These are phyloP conservation scores for Semotilus atromaculatus DNA, from an alignment of 2,797 vertebrate genomes.

Conservation along the genomic window DNA sequence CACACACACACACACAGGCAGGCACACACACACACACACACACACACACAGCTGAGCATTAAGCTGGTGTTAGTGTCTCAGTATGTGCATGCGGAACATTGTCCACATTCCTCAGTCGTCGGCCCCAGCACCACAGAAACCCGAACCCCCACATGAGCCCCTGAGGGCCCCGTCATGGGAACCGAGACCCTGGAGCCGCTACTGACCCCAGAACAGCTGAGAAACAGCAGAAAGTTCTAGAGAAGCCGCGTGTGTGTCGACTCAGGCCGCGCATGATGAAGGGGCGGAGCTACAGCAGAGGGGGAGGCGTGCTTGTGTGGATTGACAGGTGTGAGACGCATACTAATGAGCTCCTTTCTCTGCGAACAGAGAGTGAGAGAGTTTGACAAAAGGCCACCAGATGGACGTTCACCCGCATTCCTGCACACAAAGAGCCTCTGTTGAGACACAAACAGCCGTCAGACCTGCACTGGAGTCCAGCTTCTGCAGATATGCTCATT, in stretches of 20 bases:
- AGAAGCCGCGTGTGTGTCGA: too few relatives aligned
- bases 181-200: constrained; percentile 66
- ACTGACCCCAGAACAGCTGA: constrained; percentile 64
- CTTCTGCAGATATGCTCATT: background rate
- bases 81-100: constrained; percentile 68
- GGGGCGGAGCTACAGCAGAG: constrained; percentile 58
- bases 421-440: constrained; percentile 81
- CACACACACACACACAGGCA: too few relatives aligned
- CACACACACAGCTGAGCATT: constrained; percentile 22
- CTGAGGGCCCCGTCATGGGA: constrained; percentile 33
- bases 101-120: constrained; percentile 80
- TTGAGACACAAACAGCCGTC: constrained; percentile 63
- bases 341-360: constrained; percentile 75
- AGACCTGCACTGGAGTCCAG: background rate
- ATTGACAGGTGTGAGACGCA: constrained; percentile 74
- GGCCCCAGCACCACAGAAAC: constrained; percentile 78
- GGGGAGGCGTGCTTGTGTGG: constrained; percentile 61
- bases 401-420: constrained; percentile 78
- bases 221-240: background rate
- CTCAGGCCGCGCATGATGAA: constrained; percentile 69
- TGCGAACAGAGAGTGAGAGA: constrained; percentile 65
- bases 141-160: constrained; percentile 63
- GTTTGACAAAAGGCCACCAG: constrained; percentile 79
- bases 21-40: background rate
- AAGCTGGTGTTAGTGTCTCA: constrained; percentile 21